Conservation (phyloP, 2,797 vertebrate species). For the Manis pentadactyla region DNA sequence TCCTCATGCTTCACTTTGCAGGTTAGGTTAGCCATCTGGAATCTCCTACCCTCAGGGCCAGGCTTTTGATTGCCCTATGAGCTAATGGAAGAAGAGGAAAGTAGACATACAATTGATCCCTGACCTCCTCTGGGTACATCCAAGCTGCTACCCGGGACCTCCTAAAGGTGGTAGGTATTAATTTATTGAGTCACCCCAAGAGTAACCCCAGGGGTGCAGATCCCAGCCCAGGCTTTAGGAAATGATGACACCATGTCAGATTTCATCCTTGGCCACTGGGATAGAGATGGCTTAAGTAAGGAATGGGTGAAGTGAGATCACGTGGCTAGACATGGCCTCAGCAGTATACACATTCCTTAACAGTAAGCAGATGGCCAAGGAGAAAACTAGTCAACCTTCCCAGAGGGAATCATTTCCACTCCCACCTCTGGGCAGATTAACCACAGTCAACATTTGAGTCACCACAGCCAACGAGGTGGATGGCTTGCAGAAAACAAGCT, state of each 20-base stretch:
- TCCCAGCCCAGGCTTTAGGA: background rate
- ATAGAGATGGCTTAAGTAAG: background rate
- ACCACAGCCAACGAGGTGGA: background rate
- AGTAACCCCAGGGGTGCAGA: background rate
- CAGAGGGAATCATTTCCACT: background rate
- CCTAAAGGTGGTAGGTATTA: background rate
- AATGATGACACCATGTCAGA: background rate
- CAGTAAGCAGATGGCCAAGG: background rate
- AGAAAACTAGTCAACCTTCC: conserved; percentile 15
- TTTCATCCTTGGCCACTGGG: background rate
- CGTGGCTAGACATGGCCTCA: background rate
- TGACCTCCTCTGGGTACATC: too few species aligned
- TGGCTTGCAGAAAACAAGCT: conserved; percentile 20
- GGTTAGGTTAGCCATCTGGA: background rate
- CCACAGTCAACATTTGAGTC: background rate
- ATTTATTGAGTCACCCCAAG: background rate
- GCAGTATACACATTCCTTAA: background rate
- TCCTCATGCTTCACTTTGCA: background rate
- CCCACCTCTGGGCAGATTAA: background rate
- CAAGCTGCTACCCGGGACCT: background rate
- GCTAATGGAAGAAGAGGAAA: background rate
- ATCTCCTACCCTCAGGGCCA: background rate
- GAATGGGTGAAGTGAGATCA: background rate
- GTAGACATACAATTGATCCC: background rate
- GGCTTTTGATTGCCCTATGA: background rate